These are phyloP conservation scores for Rhinoraja longicauda DNA, from an alignment of 2,797 vertebrate genomes.

Conservation along the genomic window DNA sequence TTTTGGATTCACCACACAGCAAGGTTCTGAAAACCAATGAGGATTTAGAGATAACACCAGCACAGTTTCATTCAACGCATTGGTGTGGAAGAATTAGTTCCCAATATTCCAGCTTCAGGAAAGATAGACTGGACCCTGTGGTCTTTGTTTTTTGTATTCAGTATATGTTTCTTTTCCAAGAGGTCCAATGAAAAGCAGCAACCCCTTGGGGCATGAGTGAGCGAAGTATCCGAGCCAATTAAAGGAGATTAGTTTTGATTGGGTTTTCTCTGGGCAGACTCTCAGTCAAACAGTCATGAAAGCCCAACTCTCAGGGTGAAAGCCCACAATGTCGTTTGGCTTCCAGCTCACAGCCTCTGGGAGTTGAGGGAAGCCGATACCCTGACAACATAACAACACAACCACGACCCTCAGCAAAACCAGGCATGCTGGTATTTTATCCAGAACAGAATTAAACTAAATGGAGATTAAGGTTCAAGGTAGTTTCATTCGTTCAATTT, in stretches of 20 bases:
- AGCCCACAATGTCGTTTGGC: background rate
- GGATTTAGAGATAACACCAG: background rate
- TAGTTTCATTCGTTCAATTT: too few species aligned
- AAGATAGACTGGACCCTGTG: background rate
- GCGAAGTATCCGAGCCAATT: background rate
- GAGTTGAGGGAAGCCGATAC: slow-evolving; percentile 27
- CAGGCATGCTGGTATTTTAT: background rate
- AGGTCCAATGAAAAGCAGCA: slow-evolving; percentile 10
- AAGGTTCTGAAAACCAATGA: slow-evolving; percentile 11
- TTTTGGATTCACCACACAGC: background rate
- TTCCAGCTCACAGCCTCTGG: background rate
- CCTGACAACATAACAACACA: background rate
- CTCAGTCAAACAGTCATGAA: slow-evolving; percentile 26
- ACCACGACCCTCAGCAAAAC: background rate
- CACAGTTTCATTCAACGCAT: too few species aligned
- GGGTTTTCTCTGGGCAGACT: background rate
- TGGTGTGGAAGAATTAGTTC: background rate
- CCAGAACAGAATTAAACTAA: too few species aligned
- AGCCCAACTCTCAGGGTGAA: too few species aligned
- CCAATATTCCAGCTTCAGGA: background rate
- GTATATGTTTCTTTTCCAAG: background rate
- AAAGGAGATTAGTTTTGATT: slow-evolving; percentile 23
- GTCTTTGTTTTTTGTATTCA: background rate
- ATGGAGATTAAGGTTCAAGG: too few species aligned
- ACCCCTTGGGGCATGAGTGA: background rate